Base-by-base conservation (phyloP, 2,888 invertebrate genomes). In the Sericinus montela region DNA sequence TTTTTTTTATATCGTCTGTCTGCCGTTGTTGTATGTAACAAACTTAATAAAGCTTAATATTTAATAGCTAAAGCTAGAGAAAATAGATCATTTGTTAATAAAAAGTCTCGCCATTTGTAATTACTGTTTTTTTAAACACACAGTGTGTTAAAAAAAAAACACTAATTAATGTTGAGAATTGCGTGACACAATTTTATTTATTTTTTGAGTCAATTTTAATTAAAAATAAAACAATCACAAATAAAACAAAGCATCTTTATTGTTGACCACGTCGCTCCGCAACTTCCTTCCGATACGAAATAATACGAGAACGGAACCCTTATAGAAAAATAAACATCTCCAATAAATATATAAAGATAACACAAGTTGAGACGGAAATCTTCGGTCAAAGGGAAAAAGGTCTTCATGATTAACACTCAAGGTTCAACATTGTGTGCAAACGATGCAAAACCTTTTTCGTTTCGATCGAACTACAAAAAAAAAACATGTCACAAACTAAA, bases 291-390 rank as follows among this genome's bases (percentile, higher is more conserved):
- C 72, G 8, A 25, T 25, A 79, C 69, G 68, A 70, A 72, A 71
- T 67, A 67, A 77, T 75, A 72, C 65, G 72, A 69, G 70, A 70
- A 63, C 60, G 66, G 77, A 72, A 72, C 72, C 66, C 72, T 68
- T 80, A n/a, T n/a, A 83, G 61, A 85, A 84, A 84, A 85, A 86
- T 87, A 86, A 87, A 85, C 80, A 81, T 84, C 80, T 84, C 78
- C 66, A 83, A 84, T 85, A 83, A 84, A 83, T 80, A 83, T n/a
- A n/a, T 36, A 63, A 64, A 61, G 53, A 60, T 62, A 65, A 69
- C 61, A 59, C 51, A 57, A 54, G 42, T 5, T 25, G 8, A 25
- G 6, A 42, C 47, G 45, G 48, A 48, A 9, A 9, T 34, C 10
- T 16, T 11, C 38, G 39, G n/a, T 28, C 25, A n/a, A 42, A 32